These are phyloP conservation scores for Platysteira castanea DNA, from an alignment of 2,113 vertebrate genomes.

Conservation along the genomic window DNA sequence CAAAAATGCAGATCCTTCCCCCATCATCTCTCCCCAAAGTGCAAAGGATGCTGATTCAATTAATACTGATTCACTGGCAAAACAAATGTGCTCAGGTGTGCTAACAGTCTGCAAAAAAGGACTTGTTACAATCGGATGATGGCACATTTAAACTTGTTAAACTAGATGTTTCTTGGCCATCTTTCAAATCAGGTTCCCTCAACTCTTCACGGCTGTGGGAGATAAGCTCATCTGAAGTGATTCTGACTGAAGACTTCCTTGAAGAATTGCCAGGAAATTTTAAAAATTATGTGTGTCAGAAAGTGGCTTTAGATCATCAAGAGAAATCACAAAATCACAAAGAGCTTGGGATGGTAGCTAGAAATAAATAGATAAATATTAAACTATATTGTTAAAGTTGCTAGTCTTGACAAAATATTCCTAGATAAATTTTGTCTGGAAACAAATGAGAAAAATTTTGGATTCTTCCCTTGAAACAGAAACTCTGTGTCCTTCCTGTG, in stretches of 20 bases:
- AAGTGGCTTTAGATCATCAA: background rate
- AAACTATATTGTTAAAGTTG: background rate
- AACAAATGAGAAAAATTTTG: background rate
- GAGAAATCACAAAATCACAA: background rate
- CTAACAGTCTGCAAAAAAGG: background rate
- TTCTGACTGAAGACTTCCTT: background rate
- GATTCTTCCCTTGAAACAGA: background rate
- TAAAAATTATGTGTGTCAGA: background rate
- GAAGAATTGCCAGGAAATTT: background rate
- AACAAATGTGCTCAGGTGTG: background rate
- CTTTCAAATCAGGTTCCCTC: background rate
- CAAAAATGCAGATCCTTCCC: background rate
- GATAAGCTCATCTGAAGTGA: background rate
- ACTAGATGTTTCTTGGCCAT: background rate
- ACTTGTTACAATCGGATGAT: fast-evolving
- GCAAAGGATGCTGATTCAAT: background rate
- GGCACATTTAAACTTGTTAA: fast-evolving
- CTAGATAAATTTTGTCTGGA: background rate
- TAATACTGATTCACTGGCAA: background rate
- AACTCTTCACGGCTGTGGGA: background rate
- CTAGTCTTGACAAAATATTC: background rate
- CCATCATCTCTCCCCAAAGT: background rate
- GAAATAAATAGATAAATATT: background rate
- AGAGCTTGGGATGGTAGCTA: background rate
- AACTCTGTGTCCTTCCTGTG: background rate